Base-by-base conservation (phyloP, 2,888 invertebrate genomes). In the Mesorhabditis spiculigera region DNA sequence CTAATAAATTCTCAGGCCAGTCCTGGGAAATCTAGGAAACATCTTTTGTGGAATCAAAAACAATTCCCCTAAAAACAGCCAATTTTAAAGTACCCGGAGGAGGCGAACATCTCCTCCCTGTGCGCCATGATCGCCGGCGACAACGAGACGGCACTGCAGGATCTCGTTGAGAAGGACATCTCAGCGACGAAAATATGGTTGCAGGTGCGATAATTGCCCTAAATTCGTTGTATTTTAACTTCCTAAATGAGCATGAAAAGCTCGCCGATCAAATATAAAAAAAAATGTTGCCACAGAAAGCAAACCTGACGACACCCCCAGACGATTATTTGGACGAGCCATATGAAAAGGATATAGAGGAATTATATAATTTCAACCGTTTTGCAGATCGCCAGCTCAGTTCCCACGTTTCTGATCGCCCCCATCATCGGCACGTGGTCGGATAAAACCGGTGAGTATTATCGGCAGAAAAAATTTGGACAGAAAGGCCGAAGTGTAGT, bases 391-490 rank as follows among this genome's bases (percentile, higher is more conserved):
- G 70, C 75, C 6, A 75, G 75, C 43, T 75, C 76, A 4, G 69
- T 81, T 6, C 78, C 82, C 2, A 76, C 79, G 0, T 42, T 82
- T 0, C 68, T 82, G 5, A 72, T 74, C 0, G 76, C 80, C 4
- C 81, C 83, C 1, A 42, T 83, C 8, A 75, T 83, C 43, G 83
- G 83, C 5, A 76, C 75, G 28, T 81, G 82, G 82, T 77, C 81
- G 0, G 83, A 83, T 68, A 69, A 75, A 62, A 71, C 71, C 50
- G 78, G 80, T 74, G 43, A 63, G 68, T n/a, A n/a, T n/a, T n/a
- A n/a, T n/a, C n/a, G n/a, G n/a, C n/a, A n/a, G n/a, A n/a, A n/a
- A n/a, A n/a, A n/a, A n/a, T n/a, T n/a, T n/a, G n/a, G n/a, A n/a
- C n/a, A n/a, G n/a, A n/a, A n/a, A n/a, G n/a, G n/a, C n/a, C n/a